These are phyloP conservation scores for Napeogenes inachia DNA, from an alignment of 2,888 invertebrate species.

Conservation along the genomic window DNA sequence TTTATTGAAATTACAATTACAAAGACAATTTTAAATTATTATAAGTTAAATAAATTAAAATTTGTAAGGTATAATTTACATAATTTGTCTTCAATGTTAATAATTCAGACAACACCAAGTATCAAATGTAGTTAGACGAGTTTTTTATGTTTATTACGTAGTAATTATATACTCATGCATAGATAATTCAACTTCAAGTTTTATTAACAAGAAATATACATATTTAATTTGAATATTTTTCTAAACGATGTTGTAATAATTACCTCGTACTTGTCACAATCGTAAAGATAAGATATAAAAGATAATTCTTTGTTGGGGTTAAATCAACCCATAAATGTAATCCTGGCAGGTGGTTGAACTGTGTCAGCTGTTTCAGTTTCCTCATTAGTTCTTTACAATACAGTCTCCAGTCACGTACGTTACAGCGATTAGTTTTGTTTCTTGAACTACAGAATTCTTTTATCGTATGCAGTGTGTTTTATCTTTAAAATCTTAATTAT, in stretches of 20 bases:
- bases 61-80: too few species aligned
- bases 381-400: constrained; percentile 43
- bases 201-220: too few species aligned
- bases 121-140: too few species aligned
- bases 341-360: constrained; percentile 3
- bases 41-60: too few species aligned
- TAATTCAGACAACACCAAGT: too few species aligned
- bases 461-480: constrained; percentile 1
- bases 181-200: too few species aligned
- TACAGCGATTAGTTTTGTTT: constrained; percentile 28
- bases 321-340: constrained; percentile 1
- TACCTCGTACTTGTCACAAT: not conserved
- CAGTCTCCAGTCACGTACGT: constrained; percentile 29
- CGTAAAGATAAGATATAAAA: not conserved
- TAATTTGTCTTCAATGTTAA: too few species aligned
- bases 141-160: too few species aligned
- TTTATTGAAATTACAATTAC: not conserved
- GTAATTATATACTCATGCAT: too few species aligned
- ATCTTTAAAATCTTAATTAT: not conserved
- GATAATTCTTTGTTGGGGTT: not conserved
- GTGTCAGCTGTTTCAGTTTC: constrained; percentile 13
- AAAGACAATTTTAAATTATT: too few species aligned
- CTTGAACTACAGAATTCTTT: constrained; percentile 3
- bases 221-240: too few species aligned
- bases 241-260: too few species aligned